Conservation (phyloP, 1,140 invertebrate genomes). For the Aradophagus sp. region DNA sequence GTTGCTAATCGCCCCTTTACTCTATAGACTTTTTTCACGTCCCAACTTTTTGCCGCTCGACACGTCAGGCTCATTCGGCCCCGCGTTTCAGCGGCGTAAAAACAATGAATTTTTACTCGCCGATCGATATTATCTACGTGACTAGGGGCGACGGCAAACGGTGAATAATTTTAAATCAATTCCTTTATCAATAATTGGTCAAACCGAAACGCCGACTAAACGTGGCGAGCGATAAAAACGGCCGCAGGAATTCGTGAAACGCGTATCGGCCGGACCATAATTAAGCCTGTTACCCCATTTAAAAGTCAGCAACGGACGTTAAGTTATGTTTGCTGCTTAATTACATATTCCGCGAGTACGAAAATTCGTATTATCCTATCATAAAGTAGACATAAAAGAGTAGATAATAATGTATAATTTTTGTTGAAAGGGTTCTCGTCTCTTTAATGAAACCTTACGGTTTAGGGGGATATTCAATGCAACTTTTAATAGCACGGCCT, state of each 20-base stretch:
- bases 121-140: not conserved
- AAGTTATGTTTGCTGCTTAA: conserved; percentile 38
- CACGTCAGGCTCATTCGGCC: conserved; percentile 12
- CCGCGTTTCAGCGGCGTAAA: conserved; percentile 1
- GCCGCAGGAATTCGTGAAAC: conserved; percentile 18
- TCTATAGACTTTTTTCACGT: conserved; percentile 12
- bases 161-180: conserved; percentile 22
- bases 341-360: conserved; percentile 38
- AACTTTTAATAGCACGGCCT: conserved; percentile 48
- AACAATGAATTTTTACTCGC: conserved; percentile 6
- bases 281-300: conserved; percentile 27
- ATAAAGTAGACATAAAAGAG: conserved; percentile 52
- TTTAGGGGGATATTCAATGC: conserved; percentile 36
- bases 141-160: conserved; percentile 3
- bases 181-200: conserved; percentile 17
- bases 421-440: conserved; percentile 46
- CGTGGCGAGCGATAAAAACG: too few relatives aligned
- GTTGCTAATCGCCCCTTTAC: conserved; percentile 47
- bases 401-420: conserved; percentile 55
- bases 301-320: conserved; percentile 27
- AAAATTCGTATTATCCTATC: conserved; percentile 53
- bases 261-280: conserved; percentile 14
- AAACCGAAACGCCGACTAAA: conserved; percentile 1
- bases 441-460: conserved; percentile 50
- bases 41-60: conserved; percentile 15